Percentiles rank a stretch among this genome's conserved stretches.
These are phyloP conservation scores for Hydrolagus colliei DNA, from an alignment of 2,797 vertebrate species.

Conservation along the genomic window DNA sequence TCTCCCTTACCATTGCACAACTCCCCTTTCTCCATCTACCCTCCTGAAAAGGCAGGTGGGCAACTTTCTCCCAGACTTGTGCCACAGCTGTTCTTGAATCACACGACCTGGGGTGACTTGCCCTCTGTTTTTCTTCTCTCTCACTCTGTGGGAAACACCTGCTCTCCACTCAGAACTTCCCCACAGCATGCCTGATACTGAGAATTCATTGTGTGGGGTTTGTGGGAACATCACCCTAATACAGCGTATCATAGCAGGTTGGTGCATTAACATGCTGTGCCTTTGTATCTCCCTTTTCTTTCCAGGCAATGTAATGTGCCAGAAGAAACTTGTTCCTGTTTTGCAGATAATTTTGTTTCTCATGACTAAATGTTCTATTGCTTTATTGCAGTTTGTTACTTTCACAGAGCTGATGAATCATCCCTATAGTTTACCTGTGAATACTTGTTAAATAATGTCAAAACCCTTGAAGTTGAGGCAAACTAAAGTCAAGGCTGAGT, in stretches of 20 bases:
- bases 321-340: background rate
- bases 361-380: background rate
- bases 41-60: background rate
- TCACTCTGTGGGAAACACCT: background rate
- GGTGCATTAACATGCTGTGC: no score
- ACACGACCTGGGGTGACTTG: constrained; percentile 34
- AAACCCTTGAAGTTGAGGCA: background rate
- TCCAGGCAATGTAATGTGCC: background rate
- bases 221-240: no score
- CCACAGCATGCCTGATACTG: background rate
- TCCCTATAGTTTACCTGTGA: background rate
- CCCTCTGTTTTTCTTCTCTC: background rate
- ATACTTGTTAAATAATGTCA: background rate
- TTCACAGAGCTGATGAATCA: background rate
- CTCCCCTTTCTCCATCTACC: constrained; percentile 42
- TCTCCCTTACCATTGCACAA: constrained; percentile 55
- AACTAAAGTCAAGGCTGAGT: background rate
- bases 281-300: background rate
- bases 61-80: constrained; percentile 46
- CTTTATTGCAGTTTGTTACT: background rate
- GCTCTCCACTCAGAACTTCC: background rate
- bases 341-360: background rate
- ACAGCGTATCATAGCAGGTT: no score
- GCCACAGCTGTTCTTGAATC: constrained; percentile 50
- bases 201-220: no score